Percentiles rank a stretch among this genome's conserved stretches.
These are phyloP conservation scores for Caerostris extrusa DNA, from an alignment of 1,140 invertebrate species.

Conservation along the genomic window DNA sequence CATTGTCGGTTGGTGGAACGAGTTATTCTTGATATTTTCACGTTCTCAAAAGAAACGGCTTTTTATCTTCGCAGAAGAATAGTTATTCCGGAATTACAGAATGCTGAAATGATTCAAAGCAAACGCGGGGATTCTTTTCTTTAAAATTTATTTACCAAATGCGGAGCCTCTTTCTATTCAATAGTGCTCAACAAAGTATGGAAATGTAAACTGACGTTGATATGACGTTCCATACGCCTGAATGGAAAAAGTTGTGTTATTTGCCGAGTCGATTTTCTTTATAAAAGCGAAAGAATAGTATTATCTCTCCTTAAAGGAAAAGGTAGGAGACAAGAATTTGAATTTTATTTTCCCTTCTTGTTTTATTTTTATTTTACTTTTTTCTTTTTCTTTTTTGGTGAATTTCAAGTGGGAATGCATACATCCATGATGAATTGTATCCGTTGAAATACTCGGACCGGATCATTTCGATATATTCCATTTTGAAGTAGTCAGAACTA, in stretches of 20 bases:
- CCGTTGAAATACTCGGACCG: not conserved
- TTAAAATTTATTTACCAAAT: not conserved
- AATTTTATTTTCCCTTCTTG: not conserved
- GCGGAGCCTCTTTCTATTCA: not conserved
- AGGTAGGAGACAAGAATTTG: not conserved
- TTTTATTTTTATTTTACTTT: no score
- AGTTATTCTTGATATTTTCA: no score
- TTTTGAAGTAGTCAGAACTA: no score
- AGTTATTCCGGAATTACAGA: no score
- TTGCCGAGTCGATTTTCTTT: not conserved
- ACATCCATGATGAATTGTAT: not conserved
- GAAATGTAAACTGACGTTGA: not conserved
- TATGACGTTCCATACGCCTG: not conserved
- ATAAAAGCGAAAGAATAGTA: not conserved
- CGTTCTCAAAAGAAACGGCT: no score
- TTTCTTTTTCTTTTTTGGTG: not conserved
- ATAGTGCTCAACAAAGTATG: not conserved
- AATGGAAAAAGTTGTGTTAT: not conserved
- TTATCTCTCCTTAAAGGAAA: not conserved
- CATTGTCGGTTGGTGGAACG: no score
- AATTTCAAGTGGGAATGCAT: not conserved
- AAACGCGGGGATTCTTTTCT: not conserved
- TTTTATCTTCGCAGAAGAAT: no score
- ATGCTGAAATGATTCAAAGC: no score
- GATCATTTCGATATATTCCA: not conserved